These are phyloP conservation scores for Pterostichus madidus DNA, from an alignment of 2,888 invertebrate genomes.

Conservation along the genomic window DNA sequence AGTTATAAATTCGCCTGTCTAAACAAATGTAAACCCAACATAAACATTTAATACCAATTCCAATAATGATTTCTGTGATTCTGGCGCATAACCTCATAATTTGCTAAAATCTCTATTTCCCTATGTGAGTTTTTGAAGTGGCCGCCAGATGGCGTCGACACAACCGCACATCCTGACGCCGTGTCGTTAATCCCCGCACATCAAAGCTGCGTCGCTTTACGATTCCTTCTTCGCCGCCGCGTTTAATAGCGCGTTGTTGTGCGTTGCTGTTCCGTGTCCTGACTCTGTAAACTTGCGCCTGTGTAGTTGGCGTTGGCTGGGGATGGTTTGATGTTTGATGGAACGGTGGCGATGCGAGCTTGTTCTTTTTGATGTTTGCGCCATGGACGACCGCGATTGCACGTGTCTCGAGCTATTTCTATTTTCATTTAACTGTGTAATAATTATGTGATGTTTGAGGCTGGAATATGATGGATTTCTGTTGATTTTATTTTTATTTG, in stretches of 20 bases:
- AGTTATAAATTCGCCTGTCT: too few relatives aligned
- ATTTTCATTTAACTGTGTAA: slow-evolving; percentile 46
- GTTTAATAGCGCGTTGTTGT: slow-evolving; percentile 41
- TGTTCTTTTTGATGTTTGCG: slow-evolving; percentile 47
- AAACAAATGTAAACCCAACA: too few relatives aligned
- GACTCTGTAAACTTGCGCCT: neutral
- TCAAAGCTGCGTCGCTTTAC: slow-evolving; percentile 46
- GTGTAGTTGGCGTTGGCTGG: neutral
- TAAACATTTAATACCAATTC: neutral
- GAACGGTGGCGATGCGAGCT: neutral
- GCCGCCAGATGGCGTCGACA: slow-evolving; percentile 42
- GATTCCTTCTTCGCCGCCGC: slow-evolving; percentile 31
- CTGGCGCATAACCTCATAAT: slow-evolving; percentile 2
- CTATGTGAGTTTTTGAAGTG: slow-evolving; percentile 29
- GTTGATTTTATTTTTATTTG: slow-evolving; percentile 16
- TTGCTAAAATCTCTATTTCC: slow-evolving; percentile 35
- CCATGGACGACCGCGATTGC: slow-evolving; percentile 47
- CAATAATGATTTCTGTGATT: neutral
- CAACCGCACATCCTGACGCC: slow-evolving; percentile 48
- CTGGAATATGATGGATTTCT: too few relatives aligned
- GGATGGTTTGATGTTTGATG: neutral
- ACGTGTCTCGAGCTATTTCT: slow-evolving; percentile 34
- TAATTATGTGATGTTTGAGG: too few relatives aligned
- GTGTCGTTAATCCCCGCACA: slow-evolving; percentile 38
- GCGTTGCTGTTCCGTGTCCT: slow-evolving; percentile 43